A percentile compares a stretch with the other conserved stretches of the same genome.
These are phyloP conservation scores for Camponotus floridanus DNA, from an alignment of 1,140 invertebrate species.

Conservation along the genomic window DNA sequence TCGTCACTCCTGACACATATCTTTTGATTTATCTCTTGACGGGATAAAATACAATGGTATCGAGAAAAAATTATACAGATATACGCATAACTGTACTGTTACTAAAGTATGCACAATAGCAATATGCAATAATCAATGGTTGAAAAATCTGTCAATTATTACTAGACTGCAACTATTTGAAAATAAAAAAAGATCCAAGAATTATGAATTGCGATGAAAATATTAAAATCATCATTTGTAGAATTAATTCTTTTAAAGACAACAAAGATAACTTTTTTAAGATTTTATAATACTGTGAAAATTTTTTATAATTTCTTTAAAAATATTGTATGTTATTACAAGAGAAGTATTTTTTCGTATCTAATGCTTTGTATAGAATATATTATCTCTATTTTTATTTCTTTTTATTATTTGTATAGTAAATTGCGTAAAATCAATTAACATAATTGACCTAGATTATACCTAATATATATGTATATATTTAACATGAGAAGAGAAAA, in stretches of 20 bases:
- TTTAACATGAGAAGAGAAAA: neutral
- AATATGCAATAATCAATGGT: neutral
- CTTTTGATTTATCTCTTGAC: neutral
- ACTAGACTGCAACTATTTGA: neutral
- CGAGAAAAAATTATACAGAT: neutral
- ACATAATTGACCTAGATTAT: neutral
- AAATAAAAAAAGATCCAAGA: neutral
- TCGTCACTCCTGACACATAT: neutral
- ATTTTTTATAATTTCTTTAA: constrained; percentile 27
- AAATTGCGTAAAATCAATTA: constrained; percentile 17
- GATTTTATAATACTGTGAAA: constrained; percentile 23
- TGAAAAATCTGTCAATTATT: neutral
- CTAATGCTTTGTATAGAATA: neutral
- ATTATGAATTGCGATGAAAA: neutral
- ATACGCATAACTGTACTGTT: neutral
- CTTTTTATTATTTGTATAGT: neutral
- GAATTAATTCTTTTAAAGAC: neutral
- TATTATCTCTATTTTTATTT: neutral
- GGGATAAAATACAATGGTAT: neutral
- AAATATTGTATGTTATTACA: neutral
- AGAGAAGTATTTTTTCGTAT: neutral
- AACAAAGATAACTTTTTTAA: neutral
- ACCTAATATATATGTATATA: neutral
- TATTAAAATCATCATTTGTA: neutral
- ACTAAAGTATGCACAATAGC: neutral